Evolutionary conservation across 2,113 vertebrate species (phyloP), one percentile per base, ranked within the genome.

Genomic region (Nicator chloris): DNA sequence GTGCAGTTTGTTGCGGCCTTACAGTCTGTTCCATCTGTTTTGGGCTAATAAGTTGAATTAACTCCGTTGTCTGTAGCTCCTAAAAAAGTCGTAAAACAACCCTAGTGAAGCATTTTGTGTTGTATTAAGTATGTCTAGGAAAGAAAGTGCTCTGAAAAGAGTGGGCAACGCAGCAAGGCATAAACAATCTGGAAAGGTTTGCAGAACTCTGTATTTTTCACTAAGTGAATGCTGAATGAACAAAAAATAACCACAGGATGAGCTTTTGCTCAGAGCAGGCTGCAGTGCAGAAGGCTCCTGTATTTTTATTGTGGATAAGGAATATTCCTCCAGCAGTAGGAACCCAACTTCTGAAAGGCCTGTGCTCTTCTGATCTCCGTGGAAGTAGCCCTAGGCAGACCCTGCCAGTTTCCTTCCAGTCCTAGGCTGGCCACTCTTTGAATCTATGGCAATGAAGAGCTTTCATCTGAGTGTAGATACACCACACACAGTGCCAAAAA

Each of bases 391-490:
- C 66, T 42, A 19, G 0, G 13, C 54, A 83, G 79, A 60, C 42
- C 23, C 45, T 50, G 69, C 45, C 70, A 82, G 44, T 64, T 84
- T 64, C 19, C 78, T 76, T 60, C 27, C 30, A 86, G 37, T 53
- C 70, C 26, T 28, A 70, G 33, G 31, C 45, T 60, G 87, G 57
- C 31, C 65, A 64, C 69, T 19, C 86, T 86, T n/a, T 50, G 68
- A 93, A 96, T 90, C 87, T 83, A 44, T 88, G 90, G 93, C 87
- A 80, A 70, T 80, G 82, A 70, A 56, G 66, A 91, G 47, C 63
- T 92, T 88, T 89, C 81, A 72, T 89, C 81, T 54, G 54, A 80
- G 68, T 23, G 71, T 77, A 78, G 82, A 10, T 59, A 40, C 56
- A 70, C 79, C 68, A 51, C 78, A 71, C 49, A 26, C 73, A 31